Evolutionary conservation across 2,888 invertebrate species (phyloP), one percentile per base, ranked within the genome.

Genomic region (Drosophila anomalata): DNA sequence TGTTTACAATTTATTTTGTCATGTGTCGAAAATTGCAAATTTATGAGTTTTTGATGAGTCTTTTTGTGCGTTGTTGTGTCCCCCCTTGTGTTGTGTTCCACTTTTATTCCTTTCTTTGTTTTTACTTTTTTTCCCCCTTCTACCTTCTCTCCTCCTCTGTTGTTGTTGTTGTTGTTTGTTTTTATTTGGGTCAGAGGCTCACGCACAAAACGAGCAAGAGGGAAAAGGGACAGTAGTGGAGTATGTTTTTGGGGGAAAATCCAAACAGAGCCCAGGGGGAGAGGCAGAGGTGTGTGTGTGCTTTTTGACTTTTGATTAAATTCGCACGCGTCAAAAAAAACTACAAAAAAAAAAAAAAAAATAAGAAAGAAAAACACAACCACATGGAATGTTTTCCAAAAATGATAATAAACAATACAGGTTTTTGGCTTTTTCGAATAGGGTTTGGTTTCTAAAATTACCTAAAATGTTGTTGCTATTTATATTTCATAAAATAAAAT

Each of bases 1-100:
- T 83, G 83, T 83, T 83, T 85, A 83, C 82, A 82, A 83, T 85
- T 78, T 79, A 75, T 82, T 79, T 78, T 86, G 84, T 81, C 87
- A 87, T 85, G 84, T 85, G 84, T 85, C 85, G 84, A 79, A 86
- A 89, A 87, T 87, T 77, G 83, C 76, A 85, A 89, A 89, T 89
- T 89, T 89, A 89, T 89, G 89, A 89, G 89, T 87, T 89, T 89
- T 89, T 89, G 89, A 89, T 89, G 89, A 89, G 89, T 82, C 76
- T 79, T 79, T 79, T 80, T 80, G 75, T 85, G 72, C 65, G 68
- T 60, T 61, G 39, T 17, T 17, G 17, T 17, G 17, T 61, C 31
- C 42, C 50, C 56, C 42, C 33, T 67, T 69, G 36, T 17, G n/a
- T 47, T 65, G 53, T 62, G 46, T 62, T 65, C 68, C 68, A 22